Base-by-base conservation (phyloP, 2,888 invertebrate species). In the Orthosia gracilis region DNA sequence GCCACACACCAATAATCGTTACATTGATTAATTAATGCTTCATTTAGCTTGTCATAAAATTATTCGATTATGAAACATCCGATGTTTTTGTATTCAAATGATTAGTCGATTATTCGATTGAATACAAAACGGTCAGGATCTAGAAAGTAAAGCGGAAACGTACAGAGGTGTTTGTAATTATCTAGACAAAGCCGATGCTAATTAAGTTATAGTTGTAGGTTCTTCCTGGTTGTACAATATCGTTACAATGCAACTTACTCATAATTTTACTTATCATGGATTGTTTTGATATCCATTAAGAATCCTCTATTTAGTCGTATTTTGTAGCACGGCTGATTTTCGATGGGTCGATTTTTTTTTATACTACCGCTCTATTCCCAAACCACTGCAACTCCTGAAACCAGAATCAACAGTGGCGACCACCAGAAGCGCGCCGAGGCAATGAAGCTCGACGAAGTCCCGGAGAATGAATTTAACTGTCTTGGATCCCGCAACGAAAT, bases 21-120 rank as follows among this genome's bases (percentile, higher is more conserved):
- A 69, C 73, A 64, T 73, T 72, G 73, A 65, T 76, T 62, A 73
- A 84, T 84, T 66, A 84, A 80, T 50, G 58, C 47, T 70, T 66
- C 49, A 74, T 74, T 84, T 63, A 65, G 40, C 50, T 63, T 62
- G 58, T 79, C 45, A 83, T 78, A 54, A 72, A 66, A 52, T 67
- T 47, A 69, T 40, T 70, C 64, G 64, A 71, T 80, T 71, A 74
- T 62, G 58, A 66, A 71, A 84, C 40, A 58, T 68, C 18, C 40
- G 59, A 72, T 55, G 45, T 31, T 58, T 77, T 84, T 74, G 68
- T 81, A 58, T 66, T 21, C 63, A 52, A 78, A 57, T 68, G 80
- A 67, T 83, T 73, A 67, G 66, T 57, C 58, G 83, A 83, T 69
- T 68, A 83, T 57, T 70, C 55, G 70, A 73, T 40, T 7, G 54